Base-by-base conservation (phyloP, 2,113 vertebrate species). In the Grammomys surdaster region DNA sequence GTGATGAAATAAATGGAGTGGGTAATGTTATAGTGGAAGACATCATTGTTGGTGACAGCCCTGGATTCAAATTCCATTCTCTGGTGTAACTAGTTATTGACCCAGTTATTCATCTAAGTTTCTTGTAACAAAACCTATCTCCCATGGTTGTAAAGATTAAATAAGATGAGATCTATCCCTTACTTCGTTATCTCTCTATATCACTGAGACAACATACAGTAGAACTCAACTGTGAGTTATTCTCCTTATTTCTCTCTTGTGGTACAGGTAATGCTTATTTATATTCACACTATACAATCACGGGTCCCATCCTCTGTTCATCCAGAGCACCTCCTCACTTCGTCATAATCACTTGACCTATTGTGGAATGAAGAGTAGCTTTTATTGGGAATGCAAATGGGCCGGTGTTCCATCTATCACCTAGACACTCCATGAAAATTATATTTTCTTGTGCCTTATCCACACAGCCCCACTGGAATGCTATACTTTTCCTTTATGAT, bases 161-260 rank as follows among this genome's bases (percentile, higher is more conserved):
- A 75, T 75, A 72, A 89, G 85, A 48, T 96, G 76, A 90, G 54
- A 88, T 89, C n/a, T 58, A 88, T 78, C 92, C 60, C 28, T 89
- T 48, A 73, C 63, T 97, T 96, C 43, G 90, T 94, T 95, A 70
- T 96, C 76, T 95, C 67, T 90, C 51, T 92, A 6, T 86, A 48
- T 96, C 48, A 60, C 33, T 9, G 51, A 90, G 40, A 20, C 58
- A 65, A 60, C 90, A 91, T 90, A 51, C 3, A 85, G 81, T 86
- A 90, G 95, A 95, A 92, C 51, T 96, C 36, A 40, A 65, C 78
- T 67, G 36, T 96, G 91, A 96, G 11, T 96, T 97, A 94, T 96
- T 95, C 90, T 95, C 36, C 90, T 96, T 60, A 97, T 97, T 97
- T 94, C 76, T 97, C 81, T 97, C 85, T 36, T 95, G 22, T 60